phyloP scores from a whole-genome alignment of 23 tunicate genomes.

The Ciona savignyi region DNA sequence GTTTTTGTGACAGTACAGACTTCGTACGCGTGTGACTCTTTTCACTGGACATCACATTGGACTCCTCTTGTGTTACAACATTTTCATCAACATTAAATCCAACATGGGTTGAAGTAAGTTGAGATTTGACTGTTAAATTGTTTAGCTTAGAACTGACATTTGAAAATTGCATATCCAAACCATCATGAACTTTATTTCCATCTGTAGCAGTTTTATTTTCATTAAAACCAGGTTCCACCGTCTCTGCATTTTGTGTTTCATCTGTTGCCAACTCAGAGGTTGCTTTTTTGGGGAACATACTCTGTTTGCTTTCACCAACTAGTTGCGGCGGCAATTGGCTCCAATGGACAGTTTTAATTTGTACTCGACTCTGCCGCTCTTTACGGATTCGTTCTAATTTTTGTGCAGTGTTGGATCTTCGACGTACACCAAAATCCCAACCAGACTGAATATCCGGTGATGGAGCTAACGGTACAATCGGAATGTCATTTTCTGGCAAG shows the following conservation, averaged over 20 bases:
- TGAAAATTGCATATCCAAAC: not conserved
- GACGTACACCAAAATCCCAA: constrained; percentile 82
- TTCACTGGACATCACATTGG: not conserved
- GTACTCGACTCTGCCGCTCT: constrained; percentile 67
- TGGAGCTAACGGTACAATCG: constrained; percentile 36
- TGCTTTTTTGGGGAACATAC: constrained; percentile 43
- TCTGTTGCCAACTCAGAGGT: not conserved
- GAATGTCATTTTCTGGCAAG: not conserved
- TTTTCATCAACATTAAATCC: constrained; percentile 6
- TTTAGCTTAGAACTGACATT: not conserved
- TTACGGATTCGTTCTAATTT: constrained; percentile 79
- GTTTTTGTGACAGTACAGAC: constrained; percentile 46
- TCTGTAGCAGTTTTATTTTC: constrained; percentile 1
- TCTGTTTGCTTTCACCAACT: constrained; percentile 26
- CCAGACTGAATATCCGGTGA: constrained; percentile 78
- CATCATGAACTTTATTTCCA: constrained; percentile 3
- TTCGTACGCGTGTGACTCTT: not conserved
- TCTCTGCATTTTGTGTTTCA: not conserved
- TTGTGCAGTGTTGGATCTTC: constrained; percentile 91
- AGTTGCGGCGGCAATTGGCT: constrained; percentile 32
- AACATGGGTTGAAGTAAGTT: not conserved
- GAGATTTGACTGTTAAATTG: not conserved
- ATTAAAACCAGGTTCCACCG: not conserved
- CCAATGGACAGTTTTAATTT: constrained; percentile 78
- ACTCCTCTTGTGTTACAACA: not conserved